These are phyloP conservation scores for Scaptomyza parva DNA, from an alignment of 2,888 invertebrate genomes.

Conservation along the genomic window DNA sequence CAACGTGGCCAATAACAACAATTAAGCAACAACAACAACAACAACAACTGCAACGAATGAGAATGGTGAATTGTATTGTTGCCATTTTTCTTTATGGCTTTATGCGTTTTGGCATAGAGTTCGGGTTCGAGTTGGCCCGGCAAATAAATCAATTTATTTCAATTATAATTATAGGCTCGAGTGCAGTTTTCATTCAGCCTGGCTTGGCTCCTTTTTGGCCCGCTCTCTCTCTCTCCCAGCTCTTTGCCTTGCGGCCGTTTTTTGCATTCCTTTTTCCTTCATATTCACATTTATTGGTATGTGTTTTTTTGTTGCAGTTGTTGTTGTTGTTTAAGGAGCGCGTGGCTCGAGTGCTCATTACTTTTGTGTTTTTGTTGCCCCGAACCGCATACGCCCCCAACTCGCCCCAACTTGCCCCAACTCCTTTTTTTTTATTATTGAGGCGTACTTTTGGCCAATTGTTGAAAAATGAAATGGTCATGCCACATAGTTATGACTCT, in stretches of 20 bases:
- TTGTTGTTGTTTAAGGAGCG: constrained; percentile 56
- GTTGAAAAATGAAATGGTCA: constrained; percentile 79
- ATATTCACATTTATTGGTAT: constrained; percentile 37
- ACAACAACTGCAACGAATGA: constrained; percentile 28
- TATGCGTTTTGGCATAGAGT: constrained; percentile 75
- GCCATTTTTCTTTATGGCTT: constrained; percentile 76
- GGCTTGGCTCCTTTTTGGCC: constrained; percentile 18
- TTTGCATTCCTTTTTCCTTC: constrained; percentile 17
- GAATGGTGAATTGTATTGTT: constrained; percentile 78
- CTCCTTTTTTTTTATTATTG: constrained; percentile 47
- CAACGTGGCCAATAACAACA: constrained; percentile 77
- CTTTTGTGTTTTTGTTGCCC: constrained; percentile 65
- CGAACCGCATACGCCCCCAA: constrained; percentile 54
- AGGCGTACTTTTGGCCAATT: constrained; percentile 76
- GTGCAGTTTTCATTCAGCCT: constrained; percentile 41
- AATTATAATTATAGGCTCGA: constrained; percentile 83
- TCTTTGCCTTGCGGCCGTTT: constrained; percentile 41
- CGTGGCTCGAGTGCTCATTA: constrained; percentile 80
- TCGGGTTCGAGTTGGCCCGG: constrained; percentile 56
- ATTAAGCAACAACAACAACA: constrained; percentile 66
- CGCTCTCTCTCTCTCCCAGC: too few species aligned
- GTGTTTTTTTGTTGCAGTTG: constrained; percentile 11
- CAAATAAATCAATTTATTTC: constrained; percentile 84
- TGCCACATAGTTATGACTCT: constrained; percentile 72
- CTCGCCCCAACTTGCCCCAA: too few species aligned